Evolutionary conservation across 2,113 vertebrate genomes (phyloP), one percentile per base, ranked within the genome.

Genomic region (Hippopotamus amphibius): DNA sequence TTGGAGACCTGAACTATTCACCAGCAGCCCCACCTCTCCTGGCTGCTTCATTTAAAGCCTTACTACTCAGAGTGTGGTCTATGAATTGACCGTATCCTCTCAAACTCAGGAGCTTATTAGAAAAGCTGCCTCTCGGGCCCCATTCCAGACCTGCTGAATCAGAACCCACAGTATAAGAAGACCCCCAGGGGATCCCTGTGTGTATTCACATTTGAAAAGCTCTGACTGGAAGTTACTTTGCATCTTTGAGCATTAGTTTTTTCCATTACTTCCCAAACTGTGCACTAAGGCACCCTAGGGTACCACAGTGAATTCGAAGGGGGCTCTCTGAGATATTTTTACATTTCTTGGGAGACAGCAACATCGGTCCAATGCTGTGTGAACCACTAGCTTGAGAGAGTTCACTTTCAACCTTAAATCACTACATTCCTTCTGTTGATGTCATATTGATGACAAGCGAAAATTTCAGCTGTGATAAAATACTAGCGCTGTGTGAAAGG

Each of bases 31-130:
- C 26, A 0, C 0, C 14, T 37, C 21, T 89, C 46, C 57, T 21
- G 92, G 48, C 14, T 16, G 4, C 46, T 46, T 59, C 71, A 3
- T 4, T 2, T 14, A 28, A 24, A 21, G 6, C 50, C 59, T n/a
- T 48, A 11, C 66, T 33, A 12, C 50, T 37, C 33, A 10, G 3
- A 12, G 46, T 0, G 1, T 10, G 43, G 30, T 50, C 46, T 17
- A 0, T 2, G 0, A 80, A 6, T 33, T 8, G 6, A 53, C 69
- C 6, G 16, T 74, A 14, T 22, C 14, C 43, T 11, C 7, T 37
- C 17, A 6, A 1, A 37, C 21, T 28, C 6, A 7, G 30, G 46
- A 63, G 81, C 68, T 17, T 19, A 6, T 43, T 65, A 46, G 71
- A 46, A 53, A 72, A 53, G 15, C 17, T 2, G 30, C 7, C 3